These are phyloP conservation scores for Trachelus troglodyta DNA, from an alignment of 2,888 invertebrate genomes.

Conservation along the genomic window DNA sequence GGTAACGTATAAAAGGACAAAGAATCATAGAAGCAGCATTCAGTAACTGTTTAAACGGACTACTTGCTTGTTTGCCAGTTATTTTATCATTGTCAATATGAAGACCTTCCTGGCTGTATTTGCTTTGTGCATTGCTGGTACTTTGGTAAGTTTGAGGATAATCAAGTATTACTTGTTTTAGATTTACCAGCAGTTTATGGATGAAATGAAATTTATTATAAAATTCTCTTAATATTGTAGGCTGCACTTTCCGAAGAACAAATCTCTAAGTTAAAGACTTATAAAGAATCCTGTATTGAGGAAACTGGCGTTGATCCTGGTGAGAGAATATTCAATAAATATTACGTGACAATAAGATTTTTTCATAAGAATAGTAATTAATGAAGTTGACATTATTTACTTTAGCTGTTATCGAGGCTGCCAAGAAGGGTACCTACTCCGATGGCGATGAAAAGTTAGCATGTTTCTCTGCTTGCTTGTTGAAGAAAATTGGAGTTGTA, in stretches of 20 bases:
- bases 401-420: slow-evolving; percentile 44
- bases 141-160: slow-evolving; percentile 31
- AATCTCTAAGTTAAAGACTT: slow-evolving; percentile 35
- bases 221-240: slow-evolving; percentile 15
- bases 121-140: slow-evolving; percentile 35
- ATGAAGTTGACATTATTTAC: neutral
- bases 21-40: neutral
- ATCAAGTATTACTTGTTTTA: neutral
- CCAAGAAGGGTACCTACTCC: slow-evolving; percentile 34
- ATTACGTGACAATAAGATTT: neutral
- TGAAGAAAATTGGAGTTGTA: slow-evolving; percentile 55
- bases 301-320: slow-evolving; percentile 47
- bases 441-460: slow-evolving; percentile 43
- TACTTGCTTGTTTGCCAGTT: neutral
- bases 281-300: slow-evolving; percentile 40
- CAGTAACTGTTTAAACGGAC: neutral
- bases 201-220: neutral
- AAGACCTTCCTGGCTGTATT: slow-evolving; percentile 35
- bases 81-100: slow-evolving; percentile 32
- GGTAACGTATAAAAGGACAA: neutral
- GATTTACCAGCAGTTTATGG: neutral
- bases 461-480: slow-evolving; percentile 51
- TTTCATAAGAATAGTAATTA: neutral
- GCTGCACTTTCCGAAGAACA: slow-evolving; percentile 28
- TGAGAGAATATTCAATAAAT: slow-evolving; percentile 24